These are phyloP conservation scores for Notospermus geniculatus DNA, from an alignment of 1,140 invertebrate species.

Conservation along the genomic window DNA sequence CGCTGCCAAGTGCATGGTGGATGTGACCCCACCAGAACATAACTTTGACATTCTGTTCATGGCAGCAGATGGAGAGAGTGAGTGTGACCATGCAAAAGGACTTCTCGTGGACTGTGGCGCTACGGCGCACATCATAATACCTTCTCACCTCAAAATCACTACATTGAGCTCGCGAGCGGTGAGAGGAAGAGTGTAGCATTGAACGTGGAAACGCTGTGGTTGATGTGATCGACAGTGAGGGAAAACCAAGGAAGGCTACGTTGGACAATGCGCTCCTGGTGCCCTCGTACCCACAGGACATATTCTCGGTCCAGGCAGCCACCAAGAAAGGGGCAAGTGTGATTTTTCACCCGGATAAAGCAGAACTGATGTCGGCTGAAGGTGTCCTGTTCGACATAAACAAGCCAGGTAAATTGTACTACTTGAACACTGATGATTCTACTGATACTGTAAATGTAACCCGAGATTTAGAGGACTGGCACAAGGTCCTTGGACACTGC, in stretches of 20 bases:
- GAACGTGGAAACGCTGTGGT: conserved; percentile 13
- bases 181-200: conserved; percentile 7
- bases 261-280: conserved; percentile 11
- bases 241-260: neutral
- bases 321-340: conserved; percentile 12
- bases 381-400: neutral
- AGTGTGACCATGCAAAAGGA: neutral
- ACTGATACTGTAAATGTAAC: neutral
- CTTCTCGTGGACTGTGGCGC: conserved; percentile 21
- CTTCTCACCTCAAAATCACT: conserved; percentile 13
- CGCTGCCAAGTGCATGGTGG: too few species aligned
- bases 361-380: neutral
- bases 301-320: conserved; percentile 19
- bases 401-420: conserved; percentile 4
- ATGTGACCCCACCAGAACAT: too few species aligned
- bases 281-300: conserved; percentile 15
- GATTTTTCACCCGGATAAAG: neutral
- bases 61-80: too few species aligned
- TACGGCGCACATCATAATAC: conserved; percentile 18
- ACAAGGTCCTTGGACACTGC: conserved; percentile 9
- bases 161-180: conserved; percentile 17
- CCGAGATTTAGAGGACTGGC: neutral
- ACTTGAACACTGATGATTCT: neutral
- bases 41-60: too few species aligned
- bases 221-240: conserved; percentile 5